Base-by-base conservation (phyloP, 2,888 invertebrate species). In the Dicroscelio sp. region DNA sequence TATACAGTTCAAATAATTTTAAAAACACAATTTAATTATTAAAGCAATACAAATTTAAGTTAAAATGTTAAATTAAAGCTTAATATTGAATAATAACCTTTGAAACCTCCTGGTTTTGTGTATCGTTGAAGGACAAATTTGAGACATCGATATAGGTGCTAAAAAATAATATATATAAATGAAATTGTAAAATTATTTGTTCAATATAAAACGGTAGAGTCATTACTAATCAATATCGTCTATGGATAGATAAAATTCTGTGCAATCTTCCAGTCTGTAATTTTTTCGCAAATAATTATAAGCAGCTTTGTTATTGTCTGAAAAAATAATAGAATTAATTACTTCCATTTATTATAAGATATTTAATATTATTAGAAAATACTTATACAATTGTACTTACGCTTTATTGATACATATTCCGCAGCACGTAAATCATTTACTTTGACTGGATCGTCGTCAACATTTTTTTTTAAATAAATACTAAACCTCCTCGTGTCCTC, bases 151-250 rank as follows among this genome's bases (percentile, higher is more conserved):
- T 43, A 43, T 14, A 43, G 8, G 8, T 8, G 43, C 43, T 43
- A 43, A 43, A 43, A 43, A 43, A 43, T 43, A 55, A n/a, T 55
- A 55, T 55, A 55, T 55, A n/a, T 55, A 55, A 55, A 55, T 55
- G 6, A 55, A 55, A 55, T 43, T 43, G 23, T 12, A 55, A 55
- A 55, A 55, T 20, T 55, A 55, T 55, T 55, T 55, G 55, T 55
- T 55, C 55, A 43, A 43, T 55, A 55, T 55, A 55, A 55, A 55
- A 55, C 10, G 20, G 20, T n/a, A n/a, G n/a, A n/a, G n/a, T 20
- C 10, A 12, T 55, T 55, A 55, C 14, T 55, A 55, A 55, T 55
- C 55, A 20, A 55, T 55, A n/a, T 55, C 23, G n/a, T 55, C 55
- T 55, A 55, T 55, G 6, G 55, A 55, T 20, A 55, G 14, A 55